A percentile compares a stretch with the other conserved stretches of the same genome.
Conservation (phyloP, 2,888 invertebrate species). For the Noctua comes region DNA sequence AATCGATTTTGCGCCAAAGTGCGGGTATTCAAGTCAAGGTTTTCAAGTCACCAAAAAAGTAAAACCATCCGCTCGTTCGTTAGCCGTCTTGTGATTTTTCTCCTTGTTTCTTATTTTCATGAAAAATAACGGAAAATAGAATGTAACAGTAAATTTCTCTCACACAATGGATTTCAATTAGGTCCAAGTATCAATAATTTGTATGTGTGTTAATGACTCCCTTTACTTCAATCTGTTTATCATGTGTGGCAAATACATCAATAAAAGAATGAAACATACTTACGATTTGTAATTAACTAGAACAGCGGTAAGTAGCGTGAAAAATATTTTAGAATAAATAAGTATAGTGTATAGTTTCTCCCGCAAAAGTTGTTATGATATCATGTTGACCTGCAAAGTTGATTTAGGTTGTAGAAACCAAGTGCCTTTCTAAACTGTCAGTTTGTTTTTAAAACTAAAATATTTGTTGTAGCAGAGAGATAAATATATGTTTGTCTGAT, state of each 20-base stretch:
- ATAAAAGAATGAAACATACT: constrained; percentile 88
- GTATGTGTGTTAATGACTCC: constrained; percentile 61
- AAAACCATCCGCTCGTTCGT: constrained; percentile 73
- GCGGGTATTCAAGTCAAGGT: constrained; percentile 45
- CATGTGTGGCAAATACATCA: constrained; percentile 87
- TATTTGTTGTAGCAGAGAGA: constrained; percentile 52
- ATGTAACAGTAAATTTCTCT: constrained; percentile 78
- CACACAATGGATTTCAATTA: constrained; percentile 68
- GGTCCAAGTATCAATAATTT: constrained; percentile 57
- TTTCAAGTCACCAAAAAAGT: constrained; percentile 62
- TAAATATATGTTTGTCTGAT: constrained; percentile 26
- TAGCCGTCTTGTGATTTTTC: constrained; percentile 83
- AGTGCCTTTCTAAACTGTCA: constrained; percentile 84
- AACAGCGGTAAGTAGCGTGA: constrained; percentile 83
- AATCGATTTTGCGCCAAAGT: constrained; percentile 41
- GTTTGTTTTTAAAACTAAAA: constrained; percentile 73
- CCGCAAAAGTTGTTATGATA: constrained; percentile 55
- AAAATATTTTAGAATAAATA: constrained; percentile 69
- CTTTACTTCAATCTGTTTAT: constrained; percentile 73
- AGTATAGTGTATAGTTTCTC: constrained; percentile 65
- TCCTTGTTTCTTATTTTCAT: constrained; percentile 82
- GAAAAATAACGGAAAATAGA: constrained; percentile 87
- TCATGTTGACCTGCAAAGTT: constrained; percentile 69
- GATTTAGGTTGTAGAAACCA: constrained; percentile 67
- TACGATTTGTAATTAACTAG: constrained; percentile 82